phyloP scores from a whole-genome alignment of 2,888 invertebrate genomes.

The Habrosyne pyritoides region DNA sequence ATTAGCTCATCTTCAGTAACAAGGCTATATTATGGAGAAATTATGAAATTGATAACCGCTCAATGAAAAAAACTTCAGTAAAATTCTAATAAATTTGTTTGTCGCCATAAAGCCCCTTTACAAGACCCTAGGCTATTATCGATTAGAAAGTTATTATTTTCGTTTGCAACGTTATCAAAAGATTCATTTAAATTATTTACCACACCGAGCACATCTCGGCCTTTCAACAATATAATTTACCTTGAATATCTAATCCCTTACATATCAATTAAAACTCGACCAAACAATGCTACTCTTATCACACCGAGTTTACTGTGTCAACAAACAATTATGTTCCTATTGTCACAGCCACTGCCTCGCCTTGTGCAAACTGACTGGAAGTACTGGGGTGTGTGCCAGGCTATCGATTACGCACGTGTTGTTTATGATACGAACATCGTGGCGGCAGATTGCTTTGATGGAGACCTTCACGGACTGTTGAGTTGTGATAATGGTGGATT shows the following conservation, averaged over 20 bases:
- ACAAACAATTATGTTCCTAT: constrained; percentile 8
- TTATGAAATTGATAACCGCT: too few relatives aligned
- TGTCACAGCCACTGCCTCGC: constrained; percentile 8
- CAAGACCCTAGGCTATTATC: too few relatives aligned
- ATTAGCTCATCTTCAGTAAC: neutral
- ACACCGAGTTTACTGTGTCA: constrained; percentile 5
- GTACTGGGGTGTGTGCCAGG: neutral
- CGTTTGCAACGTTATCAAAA: too few relatives aligned
- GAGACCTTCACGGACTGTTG: neutral
- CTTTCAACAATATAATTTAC: neutral
- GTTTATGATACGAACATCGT: neutral
- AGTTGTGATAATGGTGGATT: neutral
- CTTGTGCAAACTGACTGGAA: constrained; percentile 8
- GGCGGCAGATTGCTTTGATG: neutral
- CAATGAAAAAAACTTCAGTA: too few relatives aligned
- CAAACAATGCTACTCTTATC: neutral
- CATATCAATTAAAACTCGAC: neutral
- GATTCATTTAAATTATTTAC: neutral
- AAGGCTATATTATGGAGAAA: too few relatives aligned
- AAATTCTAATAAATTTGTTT: too few relatives aligned
- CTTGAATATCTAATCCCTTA: neutral
- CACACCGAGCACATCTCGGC: neutral
- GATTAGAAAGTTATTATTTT: too few relatives aligned
- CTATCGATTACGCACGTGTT: constrained; percentile 8
- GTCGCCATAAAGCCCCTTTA: too few relatives aligned